These are phyloP conservation scores for Heterotilapia buettikoferi DNA, from an alignment of 2,113 vertebrate genomes.

Conservation along the genomic window DNA sequence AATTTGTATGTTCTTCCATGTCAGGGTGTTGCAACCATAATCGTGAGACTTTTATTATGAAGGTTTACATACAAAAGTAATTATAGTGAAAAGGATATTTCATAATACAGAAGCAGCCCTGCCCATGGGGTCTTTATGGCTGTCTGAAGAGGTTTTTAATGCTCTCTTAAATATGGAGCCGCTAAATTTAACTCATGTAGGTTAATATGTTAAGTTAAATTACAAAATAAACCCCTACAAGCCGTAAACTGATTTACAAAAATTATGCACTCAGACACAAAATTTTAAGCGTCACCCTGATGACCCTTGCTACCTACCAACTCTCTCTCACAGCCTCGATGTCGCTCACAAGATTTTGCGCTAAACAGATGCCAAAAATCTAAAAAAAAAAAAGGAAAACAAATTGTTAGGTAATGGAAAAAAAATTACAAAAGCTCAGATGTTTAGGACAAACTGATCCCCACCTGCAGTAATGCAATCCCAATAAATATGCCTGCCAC, in stretches of 20 bases:
- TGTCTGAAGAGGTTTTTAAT: neutral
- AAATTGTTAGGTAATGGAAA: neutral
- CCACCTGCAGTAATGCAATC: conserved; percentile 93
- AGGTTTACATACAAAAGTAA: neutral
- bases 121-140: neutral
- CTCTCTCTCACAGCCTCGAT: conserved; percentile 97
- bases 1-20: neutral
- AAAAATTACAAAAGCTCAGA: neutral
- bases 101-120: neutral
- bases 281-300: neutral
- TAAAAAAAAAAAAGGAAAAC: conserved; percentile 38
- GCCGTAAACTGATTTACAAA: neutral
- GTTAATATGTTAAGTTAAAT: neutral
- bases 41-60: neutral
- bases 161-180: neutral
- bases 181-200: neutral
- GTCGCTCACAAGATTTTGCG: conserved; percentile 97
- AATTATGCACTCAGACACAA: neutral
- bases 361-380: conserved; percentile 98
- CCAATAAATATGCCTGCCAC: conserved; percentile 98
- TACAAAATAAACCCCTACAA: neutral
- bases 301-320: conserved; percentile 76
- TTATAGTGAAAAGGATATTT: neutral
- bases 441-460: neutral
- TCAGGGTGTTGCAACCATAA: neutral